Percentiles rank a stretch among this genome's conserved stretches.
phyloP scores from a whole-genome alignment of 2,113 vertebrate species.

The Aramus guarauna region DNA sequence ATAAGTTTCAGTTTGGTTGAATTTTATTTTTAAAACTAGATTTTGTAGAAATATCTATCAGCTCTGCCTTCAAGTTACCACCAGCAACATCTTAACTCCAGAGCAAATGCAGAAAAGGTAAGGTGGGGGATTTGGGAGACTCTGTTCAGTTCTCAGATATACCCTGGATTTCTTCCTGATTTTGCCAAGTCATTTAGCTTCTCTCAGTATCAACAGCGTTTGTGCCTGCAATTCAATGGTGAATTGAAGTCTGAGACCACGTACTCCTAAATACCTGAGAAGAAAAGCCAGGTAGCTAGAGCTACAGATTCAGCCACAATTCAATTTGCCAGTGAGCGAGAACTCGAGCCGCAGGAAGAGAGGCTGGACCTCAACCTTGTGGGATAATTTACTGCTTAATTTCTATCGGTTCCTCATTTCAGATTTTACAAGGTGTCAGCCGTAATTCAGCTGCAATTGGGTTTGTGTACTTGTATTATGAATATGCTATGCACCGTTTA shows the following conservation, averaged over 20 bases:
- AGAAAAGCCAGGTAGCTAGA: neutral
- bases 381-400: neutral
- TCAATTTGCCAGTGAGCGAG: neutral
- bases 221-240: neutral
- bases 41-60: neutral
- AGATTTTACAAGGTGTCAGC: neutral
- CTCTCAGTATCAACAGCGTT: neutral
- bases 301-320: neutral
- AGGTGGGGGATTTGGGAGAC: neutral
- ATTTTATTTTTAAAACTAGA: neutral
- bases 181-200: neutral
- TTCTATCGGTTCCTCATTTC: neutral
- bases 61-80: neutral
- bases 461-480: neutral
- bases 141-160: neutral
- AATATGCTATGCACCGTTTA: neutral
- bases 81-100: neutral
- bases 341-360: neutral
- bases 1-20: neutral
- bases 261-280: neutral
- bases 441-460: neutral
- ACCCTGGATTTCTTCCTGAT: neutral
- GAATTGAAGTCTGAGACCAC: neutral
- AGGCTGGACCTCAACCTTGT: neutral
- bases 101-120: neutral